Conservation (phyloP, 2,888 invertebrate species). For the Gasteruption jaculator region DNA sequence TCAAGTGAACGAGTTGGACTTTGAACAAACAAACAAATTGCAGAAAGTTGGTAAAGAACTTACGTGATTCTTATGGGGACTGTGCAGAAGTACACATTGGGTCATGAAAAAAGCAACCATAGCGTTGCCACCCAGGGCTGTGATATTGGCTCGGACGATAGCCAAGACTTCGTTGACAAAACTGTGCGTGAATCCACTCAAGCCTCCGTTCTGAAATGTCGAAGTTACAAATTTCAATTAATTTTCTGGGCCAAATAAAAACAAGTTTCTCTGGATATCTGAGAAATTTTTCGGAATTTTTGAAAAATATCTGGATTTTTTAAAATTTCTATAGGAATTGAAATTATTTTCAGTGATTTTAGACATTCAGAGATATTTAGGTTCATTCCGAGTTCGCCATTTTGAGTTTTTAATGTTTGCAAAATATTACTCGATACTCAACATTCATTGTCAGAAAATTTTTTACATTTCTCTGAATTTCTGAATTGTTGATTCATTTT, state of each 20-base stretch:
- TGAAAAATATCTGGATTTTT: not conserved
- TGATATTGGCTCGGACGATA: constrained; percentile 88
- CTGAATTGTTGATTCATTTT: too few relatives aligned
- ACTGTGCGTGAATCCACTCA: constrained; percentile 91
- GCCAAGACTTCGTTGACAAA: constrained; percentile 92
- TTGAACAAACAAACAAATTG: too few relatives aligned
- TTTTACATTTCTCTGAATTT: too few relatives aligned
- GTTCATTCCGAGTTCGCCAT: too few relatives aligned
- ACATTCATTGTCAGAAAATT: too few relatives aligned
- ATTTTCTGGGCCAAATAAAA: not conserved
- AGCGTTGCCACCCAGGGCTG: constrained; percentile 91
- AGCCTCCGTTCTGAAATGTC: constrained; percentile 78
- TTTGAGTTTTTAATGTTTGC: too few relatives aligned
- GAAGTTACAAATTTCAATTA: constrained; percentile 22
- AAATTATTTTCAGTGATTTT: too few relatives aligned
- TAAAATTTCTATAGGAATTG: too few relatives aligned
- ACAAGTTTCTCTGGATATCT: not conserved
- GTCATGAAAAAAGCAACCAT: constrained; percentile 92
- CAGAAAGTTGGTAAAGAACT: too few relatives aligned
- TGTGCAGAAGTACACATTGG: constrained; percentile 85
- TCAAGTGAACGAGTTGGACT: too few relatives aligned
- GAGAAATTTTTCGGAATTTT: constrained; percentile 2
- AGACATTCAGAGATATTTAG: too few relatives aligned
- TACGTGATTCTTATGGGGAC: constrained; percentile 96
- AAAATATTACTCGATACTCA: too few relatives aligned